These are phyloP conservation scores for Drosophila aff. DNA, from an alignment of 1,140 invertebrate genomes.

Conservation along the genomic window DNA sequence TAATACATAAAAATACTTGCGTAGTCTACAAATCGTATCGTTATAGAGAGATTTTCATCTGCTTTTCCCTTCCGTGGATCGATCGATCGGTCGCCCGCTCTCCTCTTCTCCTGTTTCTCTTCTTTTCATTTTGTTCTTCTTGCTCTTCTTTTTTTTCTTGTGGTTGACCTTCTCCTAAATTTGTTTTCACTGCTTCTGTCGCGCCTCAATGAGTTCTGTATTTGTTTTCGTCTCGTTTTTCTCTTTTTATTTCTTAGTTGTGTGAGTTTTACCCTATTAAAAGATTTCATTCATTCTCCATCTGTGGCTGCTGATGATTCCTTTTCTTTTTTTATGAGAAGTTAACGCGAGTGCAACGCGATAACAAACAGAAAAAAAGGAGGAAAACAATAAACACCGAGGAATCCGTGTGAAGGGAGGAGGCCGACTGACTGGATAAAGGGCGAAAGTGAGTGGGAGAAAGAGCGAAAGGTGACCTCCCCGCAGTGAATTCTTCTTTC, in stretches of 20 bases:
- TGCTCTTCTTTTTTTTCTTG: conserved; percentile 8
- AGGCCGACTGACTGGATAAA: conserved; percentile 27
- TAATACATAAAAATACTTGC: conserved; percentile 85
- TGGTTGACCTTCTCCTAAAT: conserved; percentile 62
- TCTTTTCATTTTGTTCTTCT: conserved; percentile 1
- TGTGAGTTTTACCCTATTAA: conserved; percentile 60
- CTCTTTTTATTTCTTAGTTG: conserved; percentile 43
- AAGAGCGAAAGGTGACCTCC: conserved; percentile 35
- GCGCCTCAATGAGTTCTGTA: conserved; percentile 51
- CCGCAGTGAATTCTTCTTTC: conserved; percentile 38
- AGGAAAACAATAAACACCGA: conserved; percentile 33
- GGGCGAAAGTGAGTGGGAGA: conserved; percentile 43
- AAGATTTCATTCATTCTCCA: conserved; percentile 47
- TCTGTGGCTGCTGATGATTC: conserved; percentile 32
- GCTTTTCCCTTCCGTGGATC: conserved; percentile 50
- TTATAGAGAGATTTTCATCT: conserved; percentile 61
- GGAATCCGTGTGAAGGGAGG: conserved; percentile 26
- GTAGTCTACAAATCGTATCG: conserved; percentile 84
- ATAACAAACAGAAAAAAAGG: conserved; percentile 33
- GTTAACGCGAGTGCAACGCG: conserved; percentile 26
- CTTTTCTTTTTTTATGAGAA: conserved; percentile 19
- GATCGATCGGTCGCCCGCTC: conserved; percentile 38
- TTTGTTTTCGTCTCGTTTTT: conserved; percentile 26
- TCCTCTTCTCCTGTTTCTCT: conserved; percentile 35
- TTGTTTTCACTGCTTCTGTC: conserved; percentile 53